Evolutionary conservation across 2,113 vertebrate genomes (phyloP), one percentile per base, ranked within the genome.

Genomic region (Gobius niger): DNA sequence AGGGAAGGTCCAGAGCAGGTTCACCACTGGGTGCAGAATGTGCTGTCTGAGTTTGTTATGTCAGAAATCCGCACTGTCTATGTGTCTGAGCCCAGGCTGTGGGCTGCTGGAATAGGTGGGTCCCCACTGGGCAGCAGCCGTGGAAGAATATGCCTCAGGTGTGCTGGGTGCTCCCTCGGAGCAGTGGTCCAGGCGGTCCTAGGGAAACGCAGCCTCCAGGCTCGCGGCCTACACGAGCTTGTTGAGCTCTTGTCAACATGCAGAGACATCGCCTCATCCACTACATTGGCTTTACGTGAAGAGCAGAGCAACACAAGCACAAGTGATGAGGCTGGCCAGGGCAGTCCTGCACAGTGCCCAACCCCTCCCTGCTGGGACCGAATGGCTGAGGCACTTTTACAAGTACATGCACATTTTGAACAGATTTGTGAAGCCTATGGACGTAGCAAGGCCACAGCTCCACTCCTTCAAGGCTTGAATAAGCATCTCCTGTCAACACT

Each of bases 31-130:
- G 96, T 95, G 9, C 96, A 98, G 93, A 99, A 99, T 0, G 97
- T 99, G 73, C 93, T 99, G 14, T 99, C 98, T 0, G 98, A 99
- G 91, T 99, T 99, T 6, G 98, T 99, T 59, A 99, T 99, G 96
- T 97, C 98, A 0, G 98, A 99, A 90, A 96, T 98, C 77, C 93
- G 96, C 88, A 96, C 96, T 0, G 96, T 98, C 50, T 98, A 99
- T 0, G 96, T 99, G 75, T 96, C 95, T 0, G 98, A 99, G 87
- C 94, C 95, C 82, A 93, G 86, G 51, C 95, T 94, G 69, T 96
- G 86, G 88, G 88, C 76, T 0, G 81, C 84, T 0, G 96, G 94
- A 4, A 82, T 95, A 0, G 89, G 94, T 0, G 94, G 94, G 0
- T 91, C 86, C 0, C 82, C 94, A 1, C 83, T 95, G 4, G 92